These are phyloP conservation scores for Tholera decimalis DNA, from an alignment of 2,888 invertebrate genomes.

Conservation along the genomic window DNA sequence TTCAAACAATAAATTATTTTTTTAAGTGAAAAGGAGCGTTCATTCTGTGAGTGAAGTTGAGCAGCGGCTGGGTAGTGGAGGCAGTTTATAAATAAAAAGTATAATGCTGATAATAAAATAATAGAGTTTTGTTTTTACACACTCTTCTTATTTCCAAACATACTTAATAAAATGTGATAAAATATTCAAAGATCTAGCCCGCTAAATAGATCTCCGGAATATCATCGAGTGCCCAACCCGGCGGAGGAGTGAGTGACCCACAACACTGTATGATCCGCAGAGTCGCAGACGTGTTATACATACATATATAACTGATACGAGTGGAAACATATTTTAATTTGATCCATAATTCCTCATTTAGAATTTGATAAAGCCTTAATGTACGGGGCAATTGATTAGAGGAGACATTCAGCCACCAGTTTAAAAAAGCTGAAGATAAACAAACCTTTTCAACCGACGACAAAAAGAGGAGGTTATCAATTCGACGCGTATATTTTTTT, in stretches of 20 bases:
- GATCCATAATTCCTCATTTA: no score
- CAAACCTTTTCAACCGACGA: no score
- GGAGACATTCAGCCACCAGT: background rate
- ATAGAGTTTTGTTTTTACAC: background rate
- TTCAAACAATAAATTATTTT: background rate
- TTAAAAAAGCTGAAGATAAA: background rate
- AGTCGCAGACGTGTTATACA: background rate
- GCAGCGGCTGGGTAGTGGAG: slow-evolving; percentile 1
- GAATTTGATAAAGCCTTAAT: background rate
- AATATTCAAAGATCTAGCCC: background rate
- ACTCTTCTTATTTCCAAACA: background rate
- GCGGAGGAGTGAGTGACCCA: background rate
- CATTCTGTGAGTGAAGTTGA: background rate
- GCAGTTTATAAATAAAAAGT: background rate
- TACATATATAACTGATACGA: no score
- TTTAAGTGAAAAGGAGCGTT: slow-evolving; percentile 27
- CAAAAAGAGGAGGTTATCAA: no score
- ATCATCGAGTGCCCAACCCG: background rate
- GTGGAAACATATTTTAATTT: no score
- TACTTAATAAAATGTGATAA: background rate
- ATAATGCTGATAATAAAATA: background rate
- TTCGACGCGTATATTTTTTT: no score
- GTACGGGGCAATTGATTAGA: background rate
- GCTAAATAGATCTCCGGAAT: background rate
- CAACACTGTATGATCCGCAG: background rate